Evolutionary conservation across 2,888 invertebrate genomes (phyloP), one percentile per base, ranked within the genome.

Genomic region (Drosophila mimetica): DNA sequence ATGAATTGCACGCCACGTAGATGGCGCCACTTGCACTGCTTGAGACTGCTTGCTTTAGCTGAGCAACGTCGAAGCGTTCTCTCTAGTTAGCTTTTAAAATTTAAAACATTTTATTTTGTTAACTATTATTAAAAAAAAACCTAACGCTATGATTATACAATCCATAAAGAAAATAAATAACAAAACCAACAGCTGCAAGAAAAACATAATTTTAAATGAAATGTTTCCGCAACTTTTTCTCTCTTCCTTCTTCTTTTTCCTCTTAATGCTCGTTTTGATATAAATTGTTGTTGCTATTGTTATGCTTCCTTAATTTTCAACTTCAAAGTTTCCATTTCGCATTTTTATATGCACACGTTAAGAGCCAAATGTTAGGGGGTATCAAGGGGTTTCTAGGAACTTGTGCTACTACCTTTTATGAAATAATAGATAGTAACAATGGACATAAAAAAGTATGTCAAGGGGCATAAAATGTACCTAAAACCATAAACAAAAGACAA

Each of bases 301-400:
- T 63, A 16, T 48, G 63, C 14, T 42, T 61, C 39, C 48, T 36
- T 63, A 63, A 61, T 63, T 61, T 48, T 41, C 28, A 50, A 34
- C 63, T 41, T 42, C 28, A 63, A 63, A 63, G 63, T 63, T 63
- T 63, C 34, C 63, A 42, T 41, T 50, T 63, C 18, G 14, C 34
- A 57, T 57, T 61, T 47, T 32, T 60, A 60, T 18, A 60, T 41
- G 61, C 61, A 39, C 60, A 39, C 30, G 30, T 39, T 14, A 48
- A 16, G 22, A 41, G 41, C 32, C 39, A 28, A 61, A 16, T 34
- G 47, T 13, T 16, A 16, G 0, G 41, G 48, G 63, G 63, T 61
- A 48, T 7, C 50, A 30, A 3, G 6, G 18, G 22, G 2, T 18
- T 44, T 9, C 14, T 9, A 1, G 5, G 22, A 7, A 22, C 22